A percentile compares a stretch with the other conserved stretches of the same genome.
Evolutionary conservation across 1,140 invertebrate genomes (phyloP).

Genomic region (Pseudoatta argentina): DNA sequence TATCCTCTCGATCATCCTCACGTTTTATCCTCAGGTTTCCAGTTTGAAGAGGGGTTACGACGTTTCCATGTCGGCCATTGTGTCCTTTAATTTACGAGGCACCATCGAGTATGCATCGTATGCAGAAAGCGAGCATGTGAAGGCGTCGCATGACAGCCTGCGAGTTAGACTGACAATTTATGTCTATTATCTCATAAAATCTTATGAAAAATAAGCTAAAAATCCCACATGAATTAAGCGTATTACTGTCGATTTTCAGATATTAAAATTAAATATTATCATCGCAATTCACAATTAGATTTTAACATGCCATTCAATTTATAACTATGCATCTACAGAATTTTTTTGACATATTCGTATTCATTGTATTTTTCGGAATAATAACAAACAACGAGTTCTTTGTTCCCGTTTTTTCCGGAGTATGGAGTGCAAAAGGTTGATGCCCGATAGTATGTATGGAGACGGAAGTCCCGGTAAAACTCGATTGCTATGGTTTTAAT

Average conservation of each 20-base stretch:
- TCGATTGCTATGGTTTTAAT: constrained; percentile 52
- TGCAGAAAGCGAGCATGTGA: constrained; percentile 37
- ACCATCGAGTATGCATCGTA: constrained; percentile 49
- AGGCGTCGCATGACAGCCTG: constrained; percentile 38
- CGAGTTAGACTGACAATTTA: constrained; percentile 46
- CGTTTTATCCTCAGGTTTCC: constrained; percentile 62
- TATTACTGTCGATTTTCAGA: neutral
- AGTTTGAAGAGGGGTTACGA: constrained; percentile 42
- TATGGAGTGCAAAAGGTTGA: neutral
- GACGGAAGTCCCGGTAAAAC: constrained; percentile 3
- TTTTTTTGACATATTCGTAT: neutral
- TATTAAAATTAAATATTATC: neutral
- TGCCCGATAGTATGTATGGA: neutral
- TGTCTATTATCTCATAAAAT: constrained; percentile 28
- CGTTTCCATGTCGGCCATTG: constrained; percentile 50
- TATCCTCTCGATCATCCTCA: constrained; percentile 55
- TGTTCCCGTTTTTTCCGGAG: neutral
- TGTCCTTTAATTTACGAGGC: constrained; percentile 58
- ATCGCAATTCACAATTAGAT: neutral
- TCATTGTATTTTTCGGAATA: neutral
- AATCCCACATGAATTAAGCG: neutral
- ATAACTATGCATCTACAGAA: neutral
- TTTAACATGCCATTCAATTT: neutral
- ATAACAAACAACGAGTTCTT: neutral
- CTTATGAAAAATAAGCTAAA: neutral